Base-by-base conservation (phyloP, 2,888 invertebrate genomes). In the Sipha maydis region DNA sequence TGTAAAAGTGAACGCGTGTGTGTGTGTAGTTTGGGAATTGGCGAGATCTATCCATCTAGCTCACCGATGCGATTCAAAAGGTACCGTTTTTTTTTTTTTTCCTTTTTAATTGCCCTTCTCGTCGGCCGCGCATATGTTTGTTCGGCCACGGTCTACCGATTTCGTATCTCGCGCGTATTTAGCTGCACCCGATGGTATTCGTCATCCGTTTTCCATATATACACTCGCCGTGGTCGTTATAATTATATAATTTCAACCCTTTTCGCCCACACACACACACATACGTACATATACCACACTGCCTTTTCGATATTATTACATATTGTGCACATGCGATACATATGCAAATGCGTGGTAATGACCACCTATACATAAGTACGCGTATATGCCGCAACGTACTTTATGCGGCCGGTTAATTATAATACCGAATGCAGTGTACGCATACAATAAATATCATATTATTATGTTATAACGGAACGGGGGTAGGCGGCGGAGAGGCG, bases 381-480 rank as follows among this genome's bases (percentile, higher is more conserved):
- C 17, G 25, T 38, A 21, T 79, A 34, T 56, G 77, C 54, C 28
- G 21, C 34, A 61, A 34, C 34, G 61, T 61, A 79, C 54, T 78
- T 17, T 28, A 78, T 78, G 78, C 34, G 54, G 61, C 79, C 31
- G 28, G 79, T 54, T 77, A 54, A 77, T 77, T 80, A 38, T 67
- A 31, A 41, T 54, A 4, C n/a, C 41, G 75, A 1, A 5, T 71
- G 21, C 21, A 5, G 56, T 21, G 56, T 21, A 56, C 34, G 76
- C 25, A 9, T 14, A 3, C 11, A 48, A 48, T 48, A 48, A 48
- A 48, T 48, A 48, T 48, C 14, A 14, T 48, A 48, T 48, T 48
- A 48, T 48, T 14, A 48, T 48, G 48, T 48, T 48, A 48, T 48
- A 48, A 14, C 48, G 48, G 48, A 48, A 48, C 48, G 48, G 48